Percentiles rank a stretch among this genome's conserved stretches.
Conservation (phyloP, 2,113 vertebrate species). For the Platycercus adscitus region DNA sequence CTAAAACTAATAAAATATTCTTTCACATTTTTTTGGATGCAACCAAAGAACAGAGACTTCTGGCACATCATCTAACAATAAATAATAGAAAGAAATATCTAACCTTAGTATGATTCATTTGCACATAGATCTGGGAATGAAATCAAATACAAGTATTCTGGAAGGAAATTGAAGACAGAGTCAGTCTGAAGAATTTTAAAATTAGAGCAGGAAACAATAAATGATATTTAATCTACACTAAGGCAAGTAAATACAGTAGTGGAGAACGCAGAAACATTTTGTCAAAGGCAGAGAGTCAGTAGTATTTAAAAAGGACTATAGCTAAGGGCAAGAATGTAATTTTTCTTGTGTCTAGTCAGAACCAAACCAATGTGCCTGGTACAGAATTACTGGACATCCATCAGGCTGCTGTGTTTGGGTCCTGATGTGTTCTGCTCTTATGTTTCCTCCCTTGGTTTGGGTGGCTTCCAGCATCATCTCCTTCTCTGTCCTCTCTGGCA, state of each 20-base stretch:
- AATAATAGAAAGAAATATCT: not conserved
- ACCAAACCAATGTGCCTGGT: not conserved
- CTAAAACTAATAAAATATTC: not conserved
- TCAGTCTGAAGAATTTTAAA: not conserved
- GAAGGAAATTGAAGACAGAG: constrained; percentile 14
- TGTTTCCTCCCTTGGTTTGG: not conserved
- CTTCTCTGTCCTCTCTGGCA: not conserved
- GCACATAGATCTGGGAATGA: not conserved
- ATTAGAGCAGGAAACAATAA: constrained; percentile 9
- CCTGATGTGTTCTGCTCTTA: not conserved
- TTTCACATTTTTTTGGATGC: not conserved
- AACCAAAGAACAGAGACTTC: not conserved
- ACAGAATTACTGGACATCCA: not conserved
- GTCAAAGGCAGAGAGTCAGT: not conserved
- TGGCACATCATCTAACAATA: not conserved
- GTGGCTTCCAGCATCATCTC: not conserved
- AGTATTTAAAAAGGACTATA: not conserved
- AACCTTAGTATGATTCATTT: not conserved
- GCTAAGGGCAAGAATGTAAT: not conserved
- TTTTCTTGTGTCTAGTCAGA: not conserved
- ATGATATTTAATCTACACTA: not conserved
- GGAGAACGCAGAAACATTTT: not conserved
- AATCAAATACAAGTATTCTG: not conserved
- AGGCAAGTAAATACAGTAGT: not conserved
- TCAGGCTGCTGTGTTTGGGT: not conserved